A percentile compares a stretch with the other conserved stretches of the same genome.
Conservation (phyloP, 2,797 vertebrate species). For the Spinus olivaceus region DNA sequence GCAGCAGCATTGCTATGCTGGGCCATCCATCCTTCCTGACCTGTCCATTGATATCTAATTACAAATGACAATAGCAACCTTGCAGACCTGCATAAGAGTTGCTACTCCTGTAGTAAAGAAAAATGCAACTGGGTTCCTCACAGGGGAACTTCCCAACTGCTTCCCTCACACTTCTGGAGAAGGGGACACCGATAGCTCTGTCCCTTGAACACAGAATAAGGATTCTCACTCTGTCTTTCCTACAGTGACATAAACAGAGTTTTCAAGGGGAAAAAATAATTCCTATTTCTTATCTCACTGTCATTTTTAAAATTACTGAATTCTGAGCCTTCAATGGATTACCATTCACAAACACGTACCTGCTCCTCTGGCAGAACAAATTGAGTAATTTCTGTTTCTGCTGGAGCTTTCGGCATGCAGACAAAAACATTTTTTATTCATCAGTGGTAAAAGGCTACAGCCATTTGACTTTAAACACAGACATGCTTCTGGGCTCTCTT, state of each 20-base stretch:
- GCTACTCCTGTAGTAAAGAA: not conserved
- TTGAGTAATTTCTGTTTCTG: conserved; percentile 18
- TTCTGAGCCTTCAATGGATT: not conserved
- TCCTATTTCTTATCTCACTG: not conserved
- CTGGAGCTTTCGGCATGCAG: conserved; percentile 25
- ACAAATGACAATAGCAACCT: not conserved
- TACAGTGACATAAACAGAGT: not conserved
- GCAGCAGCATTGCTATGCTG: not conserved
- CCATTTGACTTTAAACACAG: conserved; percentile 65
- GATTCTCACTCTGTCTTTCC: not conserved
- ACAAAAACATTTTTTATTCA: conserved; percentile 61
- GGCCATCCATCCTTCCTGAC: not conserved
- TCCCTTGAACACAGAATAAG: not conserved
- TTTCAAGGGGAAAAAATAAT: not conserved
- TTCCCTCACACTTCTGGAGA: not conserved
- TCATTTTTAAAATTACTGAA: not conserved
- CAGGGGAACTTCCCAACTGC: not conserved
- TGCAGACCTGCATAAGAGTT: not conserved
- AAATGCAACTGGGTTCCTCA: not conserved
- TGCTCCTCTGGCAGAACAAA: conserved; percentile 30
- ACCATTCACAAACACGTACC: not conserved
- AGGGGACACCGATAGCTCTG: not conserved
- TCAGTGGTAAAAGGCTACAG: conserved; percentile 54
- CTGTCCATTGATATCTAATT: not conserved
- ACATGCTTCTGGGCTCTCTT: conserved; percentile 64